Evolutionary conservation across 2,113 vertebrate genomes (phyloP).

Genomic region (crab-eating macaque (Macaca fascicularis)): DNA sequence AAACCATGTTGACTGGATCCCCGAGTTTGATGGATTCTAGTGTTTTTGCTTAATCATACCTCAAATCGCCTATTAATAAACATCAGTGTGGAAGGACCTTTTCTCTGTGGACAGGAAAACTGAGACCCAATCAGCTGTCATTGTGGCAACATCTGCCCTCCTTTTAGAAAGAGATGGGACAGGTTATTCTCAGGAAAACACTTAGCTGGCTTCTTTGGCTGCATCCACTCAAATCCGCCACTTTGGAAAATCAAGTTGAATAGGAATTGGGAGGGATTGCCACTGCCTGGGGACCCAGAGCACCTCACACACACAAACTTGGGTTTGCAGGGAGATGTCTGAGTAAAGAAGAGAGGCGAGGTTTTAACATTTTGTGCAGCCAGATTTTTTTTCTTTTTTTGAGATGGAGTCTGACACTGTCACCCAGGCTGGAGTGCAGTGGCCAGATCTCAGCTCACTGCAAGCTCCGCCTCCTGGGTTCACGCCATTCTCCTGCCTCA

Average conservation of each 20-base stretch:
- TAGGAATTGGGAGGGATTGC: neutral
- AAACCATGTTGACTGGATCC: neutral
- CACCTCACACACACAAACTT: neutral
- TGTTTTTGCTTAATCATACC: neutral
- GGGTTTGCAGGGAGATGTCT: neutral
- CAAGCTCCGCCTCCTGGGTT: no score
- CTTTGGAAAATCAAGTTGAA: neutral
- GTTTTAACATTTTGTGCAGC: neutral
- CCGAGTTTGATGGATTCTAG: neutral
- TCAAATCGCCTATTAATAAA: neutral
- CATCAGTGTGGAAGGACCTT: neutral
- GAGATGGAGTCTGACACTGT: no score
- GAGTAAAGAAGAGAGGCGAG: neutral
- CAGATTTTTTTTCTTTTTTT: no score
- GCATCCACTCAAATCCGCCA: neutral
- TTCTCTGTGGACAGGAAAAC: neutral
- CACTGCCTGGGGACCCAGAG: neutral
- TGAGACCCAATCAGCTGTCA: neutral
- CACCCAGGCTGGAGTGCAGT: no score
- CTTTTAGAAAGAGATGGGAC: neutral
- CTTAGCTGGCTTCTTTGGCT: neutral
- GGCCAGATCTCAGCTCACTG: no score
- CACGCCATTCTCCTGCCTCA: no score
- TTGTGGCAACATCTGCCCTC: neutral
- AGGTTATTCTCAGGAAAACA: neutral